phyloP scores from a whole-genome alignment of 2,113 vertebrate species.

The Callopanchax toddi region DNA sequence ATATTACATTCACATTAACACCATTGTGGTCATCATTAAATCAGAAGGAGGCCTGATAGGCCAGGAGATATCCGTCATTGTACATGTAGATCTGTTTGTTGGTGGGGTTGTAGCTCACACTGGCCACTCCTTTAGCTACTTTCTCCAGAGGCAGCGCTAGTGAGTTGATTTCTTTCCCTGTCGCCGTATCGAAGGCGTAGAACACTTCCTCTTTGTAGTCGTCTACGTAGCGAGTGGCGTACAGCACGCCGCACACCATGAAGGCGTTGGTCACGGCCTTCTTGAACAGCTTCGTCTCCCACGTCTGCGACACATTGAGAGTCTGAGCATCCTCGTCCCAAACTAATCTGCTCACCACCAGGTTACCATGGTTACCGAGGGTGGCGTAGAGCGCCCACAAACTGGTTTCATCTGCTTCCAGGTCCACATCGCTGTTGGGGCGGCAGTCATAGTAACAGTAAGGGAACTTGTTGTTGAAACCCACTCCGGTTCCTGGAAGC shows the following conservation, averaged over 20 bases:
- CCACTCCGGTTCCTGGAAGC: slow-evolving; percentile 78
- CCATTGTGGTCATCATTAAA: too few species aligned
- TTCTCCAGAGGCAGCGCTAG: slow-evolving; percentile 71
- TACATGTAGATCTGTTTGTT: slow-evolving; percentile 72
- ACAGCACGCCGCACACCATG: slow-evolving; percentile 89
- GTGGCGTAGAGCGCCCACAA: slow-evolving; percentile 80
- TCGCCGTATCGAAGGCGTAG: slow-evolving; percentile 87
- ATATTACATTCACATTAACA: too few species aligned
- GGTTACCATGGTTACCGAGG: slow-evolving; percentile 72
- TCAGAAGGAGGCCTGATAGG: slow-evolving; percentile 66
- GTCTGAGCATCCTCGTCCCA: slow-evolving; percentile 19
- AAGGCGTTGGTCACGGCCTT: slow-evolving; percentile 86
- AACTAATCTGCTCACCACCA: slow-evolving; percentile 66
- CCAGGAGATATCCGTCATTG: slow-evolving; percentile 73
- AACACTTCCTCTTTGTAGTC: slow-evolving; percentile 86
- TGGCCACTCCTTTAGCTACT: slow-evolving; percentile 64
- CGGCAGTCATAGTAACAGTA: slow-evolving; percentile 82
- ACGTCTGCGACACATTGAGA: slow-evolving; percentile 77
- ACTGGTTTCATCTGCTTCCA: slow-evolving; percentile 77
- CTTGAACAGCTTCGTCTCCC: slow-evolving; percentile 84
- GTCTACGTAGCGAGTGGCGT: slow-evolving; percentile 80
- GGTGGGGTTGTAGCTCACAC: slow-evolving; percentile 75
- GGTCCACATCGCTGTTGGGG: slow-evolving; percentile 78
- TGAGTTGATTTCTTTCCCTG: slow-evolving; percentile 72
- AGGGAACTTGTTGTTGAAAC: slow-evolving; percentile 84